Evolutionary conservation across 2,888 invertebrate species (phyloP).

Genomic region (Mimachlamys varia): DNA sequence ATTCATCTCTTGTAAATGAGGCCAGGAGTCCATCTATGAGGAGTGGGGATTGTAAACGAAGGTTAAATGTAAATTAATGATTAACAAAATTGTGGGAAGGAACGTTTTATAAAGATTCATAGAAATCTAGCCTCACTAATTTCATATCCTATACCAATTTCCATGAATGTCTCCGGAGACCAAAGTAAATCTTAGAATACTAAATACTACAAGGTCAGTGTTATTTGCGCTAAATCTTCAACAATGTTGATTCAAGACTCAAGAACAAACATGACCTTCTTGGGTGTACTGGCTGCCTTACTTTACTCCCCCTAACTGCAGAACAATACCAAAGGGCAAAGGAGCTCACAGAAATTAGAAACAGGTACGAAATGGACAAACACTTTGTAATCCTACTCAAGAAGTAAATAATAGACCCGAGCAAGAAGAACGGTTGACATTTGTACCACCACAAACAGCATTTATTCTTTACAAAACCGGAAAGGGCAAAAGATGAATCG

Average conservation of each 20-base stretch:
- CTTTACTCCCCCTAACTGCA: neutral
- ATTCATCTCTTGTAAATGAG: slow-evolving; percentile 12
- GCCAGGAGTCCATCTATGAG: neutral
- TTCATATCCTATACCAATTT: neutral
- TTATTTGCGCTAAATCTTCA: slow-evolving; percentile 24
- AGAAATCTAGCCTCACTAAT: neutral
- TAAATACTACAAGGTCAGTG: slow-evolving; percentile 17
- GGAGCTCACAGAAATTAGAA: slow-evolving; percentile 1
- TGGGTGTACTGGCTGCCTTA: neutral
- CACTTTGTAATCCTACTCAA: neutral
- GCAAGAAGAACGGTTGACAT: neutral
- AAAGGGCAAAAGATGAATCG: slow-evolving; percentile 20
- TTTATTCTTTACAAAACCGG: neutral
- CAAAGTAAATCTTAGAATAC: neutral
- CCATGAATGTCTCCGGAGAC: neutral
- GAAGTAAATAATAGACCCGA: slow-evolving; percentile 1
- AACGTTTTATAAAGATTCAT: neutral
- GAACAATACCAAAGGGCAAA: slow-evolving; percentile 26
- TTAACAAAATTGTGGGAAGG: slow-evolving; percentile 30
- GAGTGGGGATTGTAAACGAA: neutral
- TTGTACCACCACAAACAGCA: neutral
- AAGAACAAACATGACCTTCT: slow-evolving; percentile 22
- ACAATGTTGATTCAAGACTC: neutral
- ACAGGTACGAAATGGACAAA: slow-evolving; percentile 14
- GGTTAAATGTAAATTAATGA: slow-evolving; percentile 27